Evolutionary conservation across 2,113 vertebrate species (phyloP).

Genomic region (Tinamus guttatus): DNA sequence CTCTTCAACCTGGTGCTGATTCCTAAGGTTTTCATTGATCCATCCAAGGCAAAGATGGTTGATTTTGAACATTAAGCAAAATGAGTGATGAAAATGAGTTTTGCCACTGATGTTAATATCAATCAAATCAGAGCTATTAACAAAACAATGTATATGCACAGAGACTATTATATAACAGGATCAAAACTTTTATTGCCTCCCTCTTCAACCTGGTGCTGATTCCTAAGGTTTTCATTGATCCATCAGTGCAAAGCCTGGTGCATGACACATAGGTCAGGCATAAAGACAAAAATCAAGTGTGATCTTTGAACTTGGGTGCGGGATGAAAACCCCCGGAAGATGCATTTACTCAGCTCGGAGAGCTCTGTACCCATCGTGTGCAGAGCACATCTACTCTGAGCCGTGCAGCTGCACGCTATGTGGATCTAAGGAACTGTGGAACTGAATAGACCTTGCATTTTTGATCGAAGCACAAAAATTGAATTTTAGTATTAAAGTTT

Average conservation of each 20-base stretch:
- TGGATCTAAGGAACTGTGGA: too few species aligned
- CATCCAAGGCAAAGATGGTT: too few species aligned
- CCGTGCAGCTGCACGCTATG: too few species aligned
- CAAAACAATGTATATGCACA: fast-evolving
- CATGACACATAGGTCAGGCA: neutral
- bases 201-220: neutral
- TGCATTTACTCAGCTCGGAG: neutral
- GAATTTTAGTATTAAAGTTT: neutral
- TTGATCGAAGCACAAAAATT: neutral
- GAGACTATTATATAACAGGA: fast-evolving
- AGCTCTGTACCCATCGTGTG: neutral
- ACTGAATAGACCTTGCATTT: neutral
- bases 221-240: neutral
- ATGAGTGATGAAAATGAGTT: neutral
- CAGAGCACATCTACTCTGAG: neutral
- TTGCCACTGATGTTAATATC: neutral
- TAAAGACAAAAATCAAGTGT: neutral
- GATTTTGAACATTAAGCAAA: neutral
- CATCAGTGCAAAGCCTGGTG: neutral
- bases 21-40: neutral
- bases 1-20: neutral
- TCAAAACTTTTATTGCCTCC: fast-evolving
- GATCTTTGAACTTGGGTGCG: neutral
- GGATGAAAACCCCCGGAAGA: neutral
- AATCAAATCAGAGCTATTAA: neutral